Conservation (phyloP, 2,113 vertebrate species). For the Ciconia maguari region DNA sequence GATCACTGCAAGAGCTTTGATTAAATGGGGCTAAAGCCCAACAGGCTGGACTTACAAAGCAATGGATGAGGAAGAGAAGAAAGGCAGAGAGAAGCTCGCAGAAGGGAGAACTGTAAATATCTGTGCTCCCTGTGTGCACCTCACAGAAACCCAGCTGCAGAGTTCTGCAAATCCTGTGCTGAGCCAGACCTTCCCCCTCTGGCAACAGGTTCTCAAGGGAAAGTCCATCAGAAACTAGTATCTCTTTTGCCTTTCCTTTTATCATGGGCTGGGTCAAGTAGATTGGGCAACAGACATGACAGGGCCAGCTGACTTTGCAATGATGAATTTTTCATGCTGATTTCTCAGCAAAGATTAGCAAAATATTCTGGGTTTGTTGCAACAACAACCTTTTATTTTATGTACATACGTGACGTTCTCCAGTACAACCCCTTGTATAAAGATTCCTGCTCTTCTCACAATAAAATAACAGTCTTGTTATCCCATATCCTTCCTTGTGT, state of each 20-base stretch:
- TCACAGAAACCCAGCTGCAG: not conserved
- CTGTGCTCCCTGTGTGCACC: not conserved
- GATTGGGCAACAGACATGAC: constrained; percentile 18
- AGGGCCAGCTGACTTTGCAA: constrained; percentile 9
- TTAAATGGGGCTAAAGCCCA: not conserved
- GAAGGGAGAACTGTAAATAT: not conserved
- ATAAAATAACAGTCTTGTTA: not conserved
- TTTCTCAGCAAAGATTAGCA: constrained; percentile 45
- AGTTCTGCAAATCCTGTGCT: not conserved
- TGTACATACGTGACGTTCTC: constrained; percentile 17
- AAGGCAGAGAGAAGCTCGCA: not conserved
- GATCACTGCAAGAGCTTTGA: not conserved
- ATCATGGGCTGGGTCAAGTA: not conserved
- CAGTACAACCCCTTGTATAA: not conserved
- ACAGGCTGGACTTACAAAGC: not conserved
- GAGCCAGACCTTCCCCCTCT: not conserved
- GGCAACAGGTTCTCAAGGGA: not conserved
- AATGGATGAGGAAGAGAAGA: not conserved
- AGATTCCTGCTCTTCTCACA: not conserved
- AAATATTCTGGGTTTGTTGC: constrained; percentile 43
- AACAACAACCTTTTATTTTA: constrained; percentile 19
- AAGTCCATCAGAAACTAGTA: not conserved
- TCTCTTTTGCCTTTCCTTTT: not conserved
- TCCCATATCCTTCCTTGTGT: not conserved
- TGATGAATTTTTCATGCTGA: constrained; percentile 31